Base-by-base conservation (phyloP, 2,113 vertebrate species). In the Galbula dea region DNA sequence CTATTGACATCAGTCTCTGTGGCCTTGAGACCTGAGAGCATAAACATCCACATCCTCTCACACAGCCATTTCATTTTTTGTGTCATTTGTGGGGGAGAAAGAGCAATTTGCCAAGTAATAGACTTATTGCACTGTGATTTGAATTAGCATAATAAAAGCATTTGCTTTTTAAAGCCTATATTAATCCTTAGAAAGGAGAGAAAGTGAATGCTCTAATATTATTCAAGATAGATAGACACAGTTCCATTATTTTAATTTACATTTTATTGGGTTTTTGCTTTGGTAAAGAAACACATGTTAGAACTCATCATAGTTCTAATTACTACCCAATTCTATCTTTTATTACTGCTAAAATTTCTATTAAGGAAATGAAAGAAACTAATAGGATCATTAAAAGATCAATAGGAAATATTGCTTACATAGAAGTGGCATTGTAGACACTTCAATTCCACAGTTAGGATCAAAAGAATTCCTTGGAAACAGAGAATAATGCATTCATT, bases 271-370 rank as follows among this genome's bases (percentile, higher is more conserved):
- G 72, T 12, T 94, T 96, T 94, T 83, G 63, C 89, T 92, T 93
- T 94, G 75, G 89, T 93, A 94, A 94, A 93, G 75, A 91, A 95
- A 93, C 86, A 96, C 58, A 65, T 48, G 86, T 86, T 92, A 85
- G 87, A 93, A 90, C 93, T 95, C 94, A 96, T 95, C 89, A 89
- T 48, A 91, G 79, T 88, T 92, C 89, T 95, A 96, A 96, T 95
- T 96, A 94, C 85, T 94, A 87, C 48, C 85, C 10, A 12, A 94
- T 94, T 94, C 75, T 93, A 77, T 87, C 94, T 91, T 94, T 95
- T 94, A 96, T 94, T 96, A 95, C 96, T 96, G 89, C 63, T 96
- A 86, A 95, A 88, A 96, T 96, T 96, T 96, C 94, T 96, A 96
- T 95, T 96, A 94, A 83, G 85, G 82, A 55, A 88, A 88, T 89